phyloP scores from a whole-genome alignment of 2,113 vertebrate genomes.

The Cichladusa arquata region DNA sequence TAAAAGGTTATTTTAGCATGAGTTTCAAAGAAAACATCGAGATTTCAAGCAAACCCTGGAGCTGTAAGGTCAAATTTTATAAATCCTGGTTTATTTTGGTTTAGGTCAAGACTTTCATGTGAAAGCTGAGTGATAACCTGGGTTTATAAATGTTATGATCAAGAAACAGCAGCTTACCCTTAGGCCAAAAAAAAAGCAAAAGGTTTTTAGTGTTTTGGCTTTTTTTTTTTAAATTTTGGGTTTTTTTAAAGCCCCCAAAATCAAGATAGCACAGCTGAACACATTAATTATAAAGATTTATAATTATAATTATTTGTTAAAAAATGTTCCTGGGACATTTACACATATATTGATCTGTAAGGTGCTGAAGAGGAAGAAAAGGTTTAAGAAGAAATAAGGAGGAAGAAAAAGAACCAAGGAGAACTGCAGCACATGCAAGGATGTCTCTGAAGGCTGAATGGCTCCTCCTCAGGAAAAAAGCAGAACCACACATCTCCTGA shows the following conservation, averaged over 20 bases:
- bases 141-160: background rate
- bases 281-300: background rate
- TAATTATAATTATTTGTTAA: background rate
- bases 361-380: background rate
- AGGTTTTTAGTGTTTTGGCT: background rate
- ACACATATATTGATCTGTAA: background rate
- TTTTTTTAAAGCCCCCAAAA: background rate
- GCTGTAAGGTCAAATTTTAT: background rate
- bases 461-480: background rate
- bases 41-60: background rate
- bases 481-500: background rate
- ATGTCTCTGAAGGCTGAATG: background rate
- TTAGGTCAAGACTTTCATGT: background rate
- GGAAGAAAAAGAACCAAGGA: background rate
- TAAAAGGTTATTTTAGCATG: conserved; percentile 1
- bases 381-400: background rate
- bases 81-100: background rate
- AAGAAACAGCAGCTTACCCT: background rate
- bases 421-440: background rate
- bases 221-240: too few species aligned
- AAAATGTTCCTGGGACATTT: background rate
- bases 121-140: background rate
- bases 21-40: background rate
- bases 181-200: background rate
- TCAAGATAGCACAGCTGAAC: background rate